Conservation (phyloP, 2,113 vertebrate genomes). For the Colossoma macropomum region DNA sequence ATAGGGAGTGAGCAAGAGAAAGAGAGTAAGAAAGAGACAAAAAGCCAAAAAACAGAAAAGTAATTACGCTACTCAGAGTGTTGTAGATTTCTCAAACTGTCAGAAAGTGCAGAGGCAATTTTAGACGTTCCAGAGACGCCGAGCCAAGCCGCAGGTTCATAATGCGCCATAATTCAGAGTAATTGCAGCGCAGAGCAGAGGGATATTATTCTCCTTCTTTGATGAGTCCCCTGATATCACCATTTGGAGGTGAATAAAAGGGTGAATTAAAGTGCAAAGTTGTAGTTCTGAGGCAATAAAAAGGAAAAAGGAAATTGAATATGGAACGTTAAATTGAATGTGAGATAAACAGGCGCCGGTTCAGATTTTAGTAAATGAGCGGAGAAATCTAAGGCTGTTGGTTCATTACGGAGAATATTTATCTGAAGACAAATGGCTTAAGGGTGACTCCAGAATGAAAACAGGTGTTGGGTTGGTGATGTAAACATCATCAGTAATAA, state of each 20-base stretch:
- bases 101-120: conserved; percentile 45
- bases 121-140: conserved; percentile 33
- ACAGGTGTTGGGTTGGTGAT: too few species aligned
- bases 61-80: conserved; percentile 45
- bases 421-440: background rate
- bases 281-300: conserved; percentile 34
- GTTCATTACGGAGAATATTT: background rate
- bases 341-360: conserved; percentile 33
- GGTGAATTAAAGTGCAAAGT: conserved; percentile 56
- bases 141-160: conserved; percentile 47
- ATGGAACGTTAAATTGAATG: conserved; percentile 38
- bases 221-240: conserved; percentile 53
- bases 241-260: conserved; percentile 52
- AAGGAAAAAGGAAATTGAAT: conserved; percentile 13
- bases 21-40: background rate
- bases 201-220: conserved; percentile 48
- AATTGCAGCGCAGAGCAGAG: conserved; percentile 45
- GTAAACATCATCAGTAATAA: background rate
- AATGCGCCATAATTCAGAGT: conserved; percentile 55
- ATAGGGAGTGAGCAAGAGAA: background rate
- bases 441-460: background rate
- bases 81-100: conserved; percentile 45
- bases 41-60: background rate
- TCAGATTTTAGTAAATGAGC: conserved; percentile 36
- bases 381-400: conserved; percentile 25